Conservation (phyloP, 2,888 invertebrate species). For the Melieria picta region DNA sequence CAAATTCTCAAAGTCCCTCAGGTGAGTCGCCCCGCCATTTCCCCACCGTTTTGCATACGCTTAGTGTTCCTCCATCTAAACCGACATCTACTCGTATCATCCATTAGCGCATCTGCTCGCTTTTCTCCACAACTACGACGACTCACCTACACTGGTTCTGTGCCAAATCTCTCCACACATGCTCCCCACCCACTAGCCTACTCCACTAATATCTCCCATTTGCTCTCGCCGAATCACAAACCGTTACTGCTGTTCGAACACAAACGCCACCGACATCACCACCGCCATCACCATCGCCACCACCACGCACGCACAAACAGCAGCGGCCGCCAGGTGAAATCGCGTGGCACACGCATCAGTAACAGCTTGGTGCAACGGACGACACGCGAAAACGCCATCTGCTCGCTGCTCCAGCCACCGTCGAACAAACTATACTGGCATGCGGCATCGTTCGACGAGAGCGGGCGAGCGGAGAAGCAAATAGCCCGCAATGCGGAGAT, state of each 20-base stretch:
- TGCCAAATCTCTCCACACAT: conserved; percentile 68
- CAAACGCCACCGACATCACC: conserved; percentile 55
- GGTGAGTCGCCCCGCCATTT: conserved; percentile 46
- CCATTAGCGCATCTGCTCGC: conserved; percentile 60
- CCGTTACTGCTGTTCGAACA: conserved; percentile 55
- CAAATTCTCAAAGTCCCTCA: conserved; percentile 66
- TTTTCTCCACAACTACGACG: conserved; percentile 61
- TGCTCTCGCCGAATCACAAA: conserved; percentile 60
- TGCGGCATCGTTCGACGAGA: conserved; percentile 85
- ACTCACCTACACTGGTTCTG: conserved; percentile 70
- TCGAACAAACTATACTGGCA: conserved; percentile 73
- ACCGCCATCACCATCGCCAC: conserved; percentile 50
- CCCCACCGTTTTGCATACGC: not conserved
- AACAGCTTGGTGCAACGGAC: conserved; percentile 62
- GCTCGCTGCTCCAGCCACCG: conserved; percentile 70
- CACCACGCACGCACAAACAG: conserved; percentile 46
- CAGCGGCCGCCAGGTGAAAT: conserved; percentile 56
- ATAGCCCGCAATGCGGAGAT: conserved; percentile 71
- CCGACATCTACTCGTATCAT: not conserved
- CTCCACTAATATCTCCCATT: conserved; percentile 56
- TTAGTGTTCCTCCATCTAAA: conserved; percentile 10
- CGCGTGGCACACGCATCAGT: conserved; percentile 56
- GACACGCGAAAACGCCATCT: conserved; percentile 61
- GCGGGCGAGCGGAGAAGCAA: conserved; percentile 64
- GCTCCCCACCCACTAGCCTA: conserved; percentile 47